A percentile compares a stretch with the other conserved stretches of the same genome.
phyloP scores from a whole-genome alignment of 92 coral and sea anemone genomes.

The Epizoanthus ramosus region DNA sequence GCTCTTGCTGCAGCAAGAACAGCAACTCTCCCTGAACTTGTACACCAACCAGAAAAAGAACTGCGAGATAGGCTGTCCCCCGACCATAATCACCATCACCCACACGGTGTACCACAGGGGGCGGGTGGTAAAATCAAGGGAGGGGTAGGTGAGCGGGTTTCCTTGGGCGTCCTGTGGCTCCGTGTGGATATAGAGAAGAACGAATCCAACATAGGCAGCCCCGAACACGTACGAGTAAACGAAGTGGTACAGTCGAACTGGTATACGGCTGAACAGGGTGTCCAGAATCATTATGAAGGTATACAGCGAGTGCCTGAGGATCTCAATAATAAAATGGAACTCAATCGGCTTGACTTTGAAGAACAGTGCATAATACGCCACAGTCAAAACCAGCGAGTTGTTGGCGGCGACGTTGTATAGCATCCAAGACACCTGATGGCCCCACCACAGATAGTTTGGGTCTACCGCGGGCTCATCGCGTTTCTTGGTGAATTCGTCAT shows the following conservation, averaged over 20 bases:
- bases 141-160: constrained; percentile 69
- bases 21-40: constrained; percentile 50
- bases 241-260: constrained; percentile 76
- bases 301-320: constrained; percentile 71
- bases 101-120: constrained; percentile 79
- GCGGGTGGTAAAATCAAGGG: constrained; percentile 68
- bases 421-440: constrained; percentile 78
- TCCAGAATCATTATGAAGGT: constrained; percentile 67
- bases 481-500: constrained; percentile 41
- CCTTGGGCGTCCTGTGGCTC: constrained; percentile 59
- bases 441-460: constrained; percentile 63
- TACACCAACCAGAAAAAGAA: constrained; percentile 66
- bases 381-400: constrained; percentile 63
- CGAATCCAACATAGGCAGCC: constrained; percentile 68
- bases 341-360: constrained; percentile 47
- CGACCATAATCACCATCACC: constrained; percentile 69
- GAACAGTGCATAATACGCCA: constrained; percentile 77
- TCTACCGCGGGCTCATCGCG: background rate
- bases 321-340: constrained; percentile 51
- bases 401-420: constrained; percentile 72
- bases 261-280: constrained; percentile 62
- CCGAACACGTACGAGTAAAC: constrained; percentile 82
- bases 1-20: constrained; percentile 32
- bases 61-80: constrained; percentile 76
- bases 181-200: constrained; percentile 62